These are phyloP conservation scores for Sicus ferrugineus DNA, from an alignment of 2,888 invertebrate genomes.

Conservation along the genomic window DNA sequence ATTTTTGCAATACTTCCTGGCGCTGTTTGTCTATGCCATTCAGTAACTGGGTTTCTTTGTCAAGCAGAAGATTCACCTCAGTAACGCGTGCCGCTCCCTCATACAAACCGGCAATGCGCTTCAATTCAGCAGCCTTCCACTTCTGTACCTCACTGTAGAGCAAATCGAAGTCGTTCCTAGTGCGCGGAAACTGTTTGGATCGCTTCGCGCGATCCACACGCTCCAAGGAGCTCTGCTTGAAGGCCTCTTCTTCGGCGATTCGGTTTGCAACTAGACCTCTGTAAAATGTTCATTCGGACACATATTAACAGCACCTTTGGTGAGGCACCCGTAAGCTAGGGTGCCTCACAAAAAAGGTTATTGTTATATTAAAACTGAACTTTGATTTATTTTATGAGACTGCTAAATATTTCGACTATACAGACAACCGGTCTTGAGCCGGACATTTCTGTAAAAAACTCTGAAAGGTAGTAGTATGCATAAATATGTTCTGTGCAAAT, in stretches of 20 bases:
- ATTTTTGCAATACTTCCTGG: slow-evolving; percentile 69
- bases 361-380: too few relatives aligned
- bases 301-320: too few relatives aligned
- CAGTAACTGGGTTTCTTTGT: slow-evolving; percentile 71
- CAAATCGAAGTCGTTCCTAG: slow-evolving; percentile 77
- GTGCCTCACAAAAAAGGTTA: too few relatives aligned
- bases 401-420: too few relatives aligned
- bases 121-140: slow-evolving; percentile 67
- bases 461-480: too few relatives aligned
- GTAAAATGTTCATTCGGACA: too few relatives aligned
- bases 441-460: too few relatives aligned
- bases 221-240: slow-evolving; percentile 52
- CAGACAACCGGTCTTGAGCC: too few relatives aligned
- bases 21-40: slow-evolving; percentile 74
- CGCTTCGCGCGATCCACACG: slow-evolving; percentile 69
- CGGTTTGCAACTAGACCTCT: slow-evolving; percentile 66
- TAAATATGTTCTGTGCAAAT: too few relatives aligned
- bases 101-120: slow-evolving; percentile 71
- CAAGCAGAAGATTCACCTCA: slow-evolving; percentile 74
- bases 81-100: slow-evolving; percentile 76
- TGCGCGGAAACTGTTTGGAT: slow-evolving; percentile 75
- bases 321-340: too few relatives aligned
- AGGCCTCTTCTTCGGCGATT: slow-evolving; percentile 50
- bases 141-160: slow-evolving; percentile 68
- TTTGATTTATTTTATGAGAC: too few relatives aligned